Conservation (phyloP, 2,113 vertebrate species). For the Haemorhous mexicanus region DNA sequence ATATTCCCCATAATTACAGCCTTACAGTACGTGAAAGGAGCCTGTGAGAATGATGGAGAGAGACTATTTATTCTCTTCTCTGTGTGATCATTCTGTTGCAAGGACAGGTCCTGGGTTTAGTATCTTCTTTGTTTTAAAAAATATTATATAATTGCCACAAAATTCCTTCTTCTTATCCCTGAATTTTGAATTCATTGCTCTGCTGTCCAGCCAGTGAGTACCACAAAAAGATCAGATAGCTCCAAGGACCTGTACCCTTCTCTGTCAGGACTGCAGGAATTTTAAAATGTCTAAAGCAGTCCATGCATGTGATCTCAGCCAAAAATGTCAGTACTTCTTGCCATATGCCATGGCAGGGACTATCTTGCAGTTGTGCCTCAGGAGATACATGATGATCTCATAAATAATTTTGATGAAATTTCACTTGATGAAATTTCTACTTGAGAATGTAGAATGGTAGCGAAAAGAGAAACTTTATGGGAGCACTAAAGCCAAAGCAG, state of each 20-base stretch:
- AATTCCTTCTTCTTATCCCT: not conserved
- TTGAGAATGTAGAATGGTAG: not conserved
- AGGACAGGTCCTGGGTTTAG: not conserved
- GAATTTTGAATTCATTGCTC: not conserved
- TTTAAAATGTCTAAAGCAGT: not conserved
- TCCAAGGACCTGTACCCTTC: not conserved
- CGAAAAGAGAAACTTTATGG: not conserved
- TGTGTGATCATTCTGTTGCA: not conserved
- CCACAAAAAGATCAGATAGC: not conserved
- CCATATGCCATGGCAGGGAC: not conserved
- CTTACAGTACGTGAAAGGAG: not conserved
- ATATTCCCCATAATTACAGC: not conserved
- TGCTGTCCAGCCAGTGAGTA: not conserved
- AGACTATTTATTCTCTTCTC: not conserved
- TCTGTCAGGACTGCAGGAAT: not conserved
- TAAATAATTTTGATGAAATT: not conserved
- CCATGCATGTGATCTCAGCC: not conserved
- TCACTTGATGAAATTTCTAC: not conserved
- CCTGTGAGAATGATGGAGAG: not conserved
- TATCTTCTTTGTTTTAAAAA: not conserved
- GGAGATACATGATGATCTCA: not conserved
- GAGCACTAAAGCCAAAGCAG: not conserved
- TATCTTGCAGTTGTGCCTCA: not conserved
- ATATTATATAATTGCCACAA: not conserved
- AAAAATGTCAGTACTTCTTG: not conserved